Evolutionary conservation across 2,113 vertebrate species (phyloP), one percentile per base, ranked within the genome.

Genomic region (Tachuris rubrigastra): DNA sequence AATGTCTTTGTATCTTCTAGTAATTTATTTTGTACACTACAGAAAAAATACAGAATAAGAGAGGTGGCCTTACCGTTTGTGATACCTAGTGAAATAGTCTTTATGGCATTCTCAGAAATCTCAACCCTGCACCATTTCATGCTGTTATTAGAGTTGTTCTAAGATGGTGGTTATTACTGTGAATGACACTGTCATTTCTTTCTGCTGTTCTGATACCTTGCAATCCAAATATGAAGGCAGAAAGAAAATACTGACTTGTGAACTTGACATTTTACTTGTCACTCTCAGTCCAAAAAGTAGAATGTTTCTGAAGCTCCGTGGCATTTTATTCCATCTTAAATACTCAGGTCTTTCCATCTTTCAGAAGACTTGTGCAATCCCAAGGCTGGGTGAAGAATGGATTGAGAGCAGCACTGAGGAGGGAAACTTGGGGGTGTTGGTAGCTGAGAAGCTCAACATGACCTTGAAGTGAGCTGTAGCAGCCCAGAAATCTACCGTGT

Each of bases 241-340:
- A 50, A 92, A 76, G 71, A 84, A 65, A 60, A 3, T 47, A 78
- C 21, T 60, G n/a, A 82, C 79, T 91, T 93, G 31, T 55, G 72
- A 86, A 53, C 63, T 41, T 94, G 69, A 72, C n/a, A 85, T 94
- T 95, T 82, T 91, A 76, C 53, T 93, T 89, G 46, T 30, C 52
- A 47, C 21, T 27, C 50, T 79, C 62, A 95, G 44, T 37, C 15
- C 9, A 78, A 89, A 71, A 84, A 55, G 8, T 13, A 90, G 25
- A 89, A 21, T 71, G 55, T 56, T 87, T 76, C 81, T 83, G 49
- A 90, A 95, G 31, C 23, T 77, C 37, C 37, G n/a, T 76, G 44
- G 65, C 19, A 81, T 79, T 93, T 87, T 50, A 81, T 89, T 85
- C 75, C 35, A 53, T 47, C 49, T 92, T 82, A 87, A 85, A 75